Conservation (phyloP, 1,140 invertebrate genomes). For the Lepidurus apus region DNA sequence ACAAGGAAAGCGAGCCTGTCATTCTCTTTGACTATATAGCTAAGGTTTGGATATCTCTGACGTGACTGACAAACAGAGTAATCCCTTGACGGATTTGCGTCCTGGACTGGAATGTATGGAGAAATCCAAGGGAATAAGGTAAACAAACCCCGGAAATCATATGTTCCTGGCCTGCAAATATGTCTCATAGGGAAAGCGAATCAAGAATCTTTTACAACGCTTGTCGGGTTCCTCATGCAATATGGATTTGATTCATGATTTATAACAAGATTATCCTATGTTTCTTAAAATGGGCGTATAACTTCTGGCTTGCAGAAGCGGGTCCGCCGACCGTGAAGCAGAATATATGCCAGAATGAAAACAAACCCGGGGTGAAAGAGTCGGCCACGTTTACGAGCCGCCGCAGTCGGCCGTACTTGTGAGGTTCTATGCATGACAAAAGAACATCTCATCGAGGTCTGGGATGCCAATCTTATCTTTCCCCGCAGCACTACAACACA, state of each 20-base stretch:
- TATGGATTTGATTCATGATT: neutral
- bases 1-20: constrained; percentile 5
- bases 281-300: no score
- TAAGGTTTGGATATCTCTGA: neutral
- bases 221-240: neutral
- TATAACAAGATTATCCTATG: no score
- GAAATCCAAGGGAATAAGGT: neutral
- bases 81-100: neutral
- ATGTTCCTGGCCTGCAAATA: neutral
- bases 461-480: no score
- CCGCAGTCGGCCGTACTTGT: no score
- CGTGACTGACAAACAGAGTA: neutral
- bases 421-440: no score
- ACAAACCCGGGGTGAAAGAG: no score
- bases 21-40: neutral
- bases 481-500: no score
- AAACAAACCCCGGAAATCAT: neutral
- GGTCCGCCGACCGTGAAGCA: no score
- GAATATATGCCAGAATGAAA: no score
- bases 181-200: neutral
- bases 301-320: no score
- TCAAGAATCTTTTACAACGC: neutral
- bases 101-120: neutral
- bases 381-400: no score
- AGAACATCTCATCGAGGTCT: no score